Percentiles rank a stretch among this genome's conserved stretches.
phyloP scores from a whole-genome alignment of 2,888 invertebrate species.

The Dryadula phaetusa region DNA sequence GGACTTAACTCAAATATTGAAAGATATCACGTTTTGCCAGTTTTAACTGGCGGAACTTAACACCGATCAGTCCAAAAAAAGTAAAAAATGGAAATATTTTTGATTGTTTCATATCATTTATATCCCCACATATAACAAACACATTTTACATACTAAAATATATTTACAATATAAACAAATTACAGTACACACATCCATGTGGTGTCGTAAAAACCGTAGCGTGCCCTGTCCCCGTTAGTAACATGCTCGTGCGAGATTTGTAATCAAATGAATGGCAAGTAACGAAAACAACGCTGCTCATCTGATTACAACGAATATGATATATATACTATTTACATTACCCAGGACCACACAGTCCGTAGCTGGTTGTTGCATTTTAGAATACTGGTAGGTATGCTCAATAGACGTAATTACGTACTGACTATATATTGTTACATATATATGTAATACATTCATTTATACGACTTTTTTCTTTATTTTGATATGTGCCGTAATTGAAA shows the following conservation, averaged over 20 bases:
- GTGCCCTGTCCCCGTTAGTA: constrained; percentile 37
- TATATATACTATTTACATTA: constrained; percentile 20
- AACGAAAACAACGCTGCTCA: constrained; percentile 20
- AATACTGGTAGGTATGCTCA: not conserved
- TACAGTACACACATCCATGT: constrained; percentile 13
- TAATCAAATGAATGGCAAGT: constrained; percentile 39
- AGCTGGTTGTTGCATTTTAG: not conserved
- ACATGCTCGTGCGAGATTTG: constrained; percentile 30
- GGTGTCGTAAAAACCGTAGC: constrained; percentile 32
- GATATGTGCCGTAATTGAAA: too few species aligned
- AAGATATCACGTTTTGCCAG: too few species aligned
- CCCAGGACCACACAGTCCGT: not conserved
- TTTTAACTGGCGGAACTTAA: too few species aligned
- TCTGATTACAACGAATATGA: constrained; percentile 23
- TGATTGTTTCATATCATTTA: too few species aligned
- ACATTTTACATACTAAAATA: constrained; percentile 5
- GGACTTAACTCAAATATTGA: too few species aligned
- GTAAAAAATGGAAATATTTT: too few species aligned
- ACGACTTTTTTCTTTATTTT: too few species aligned
- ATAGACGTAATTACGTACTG: not conserved
- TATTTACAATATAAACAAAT: constrained; percentile 9
- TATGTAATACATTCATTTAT: too few species aligned
- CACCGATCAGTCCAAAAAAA: too few species aligned
- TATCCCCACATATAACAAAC: too few species aligned
- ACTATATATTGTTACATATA: too few species aligned